Percentiles rank a stretch among this genome's conserved stretches.
Evolutionary conservation across 2,797 vertebrate species (phyloP).

Genomic region (Sebastiscus tertius): DNA sequence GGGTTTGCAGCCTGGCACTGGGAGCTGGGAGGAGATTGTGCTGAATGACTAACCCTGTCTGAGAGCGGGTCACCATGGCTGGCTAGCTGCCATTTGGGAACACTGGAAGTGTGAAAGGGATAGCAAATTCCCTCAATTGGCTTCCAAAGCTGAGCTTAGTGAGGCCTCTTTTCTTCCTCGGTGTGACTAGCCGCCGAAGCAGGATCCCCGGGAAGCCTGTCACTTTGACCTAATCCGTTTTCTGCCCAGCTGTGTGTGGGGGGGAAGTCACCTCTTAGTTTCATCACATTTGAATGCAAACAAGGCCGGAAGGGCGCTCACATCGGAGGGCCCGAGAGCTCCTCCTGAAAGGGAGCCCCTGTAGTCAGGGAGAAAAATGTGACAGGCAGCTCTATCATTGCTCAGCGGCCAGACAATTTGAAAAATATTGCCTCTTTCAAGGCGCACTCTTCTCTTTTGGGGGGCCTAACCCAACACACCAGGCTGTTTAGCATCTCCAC

Average conservation of each 20-base stretch:
- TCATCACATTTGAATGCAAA: slow-evolving; percentile 95
- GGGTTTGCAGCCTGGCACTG: slow-evolving; percentile 23
- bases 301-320: slow-evolving; percentile 86
- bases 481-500: slow-evolving; percentile 85
- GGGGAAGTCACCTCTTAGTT: slow-evolving; percentile 87
- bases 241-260: slow-evolving; percentile 88
- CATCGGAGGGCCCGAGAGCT: slow-evolving; percentile 83
- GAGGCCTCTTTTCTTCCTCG: slow-evolving; percentile 72
- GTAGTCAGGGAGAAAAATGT: slow-evolving; percentile 94
- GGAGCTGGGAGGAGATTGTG: slow-evolving; percentile 44
- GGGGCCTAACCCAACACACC: slow-evolving; percentile 80
- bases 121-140: slow-evolving; percentile 70
- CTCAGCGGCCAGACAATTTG: slow-evolving; percentile 82
- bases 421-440: slow-evolving; percentile 88
- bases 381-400: slow-evolving; percentile 91
- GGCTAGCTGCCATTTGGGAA: slow-evolving; percentile 80
- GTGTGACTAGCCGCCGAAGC: slow-evolving; percentile 61
- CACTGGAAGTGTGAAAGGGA: slow-evolving; percentile 69
- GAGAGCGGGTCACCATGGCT: slow-evolving; percentile 75
- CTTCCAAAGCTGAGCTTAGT: slow-evolving; percentile 81
- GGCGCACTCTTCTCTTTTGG: slow-evolving; percentile 70
- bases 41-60: slow-evolving; percentile 70
- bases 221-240: slow-evolving; percentile 91
- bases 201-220: slow-evolving; percentile 80
- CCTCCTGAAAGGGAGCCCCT: slow-evolving; percentile 89